A percentile compares a stretch with the other conserved stretches of the same genome.
phyloP scores from a whole-genome alignment of 2,113 vertebrate genomes.

The Bos indicus region DNA sequence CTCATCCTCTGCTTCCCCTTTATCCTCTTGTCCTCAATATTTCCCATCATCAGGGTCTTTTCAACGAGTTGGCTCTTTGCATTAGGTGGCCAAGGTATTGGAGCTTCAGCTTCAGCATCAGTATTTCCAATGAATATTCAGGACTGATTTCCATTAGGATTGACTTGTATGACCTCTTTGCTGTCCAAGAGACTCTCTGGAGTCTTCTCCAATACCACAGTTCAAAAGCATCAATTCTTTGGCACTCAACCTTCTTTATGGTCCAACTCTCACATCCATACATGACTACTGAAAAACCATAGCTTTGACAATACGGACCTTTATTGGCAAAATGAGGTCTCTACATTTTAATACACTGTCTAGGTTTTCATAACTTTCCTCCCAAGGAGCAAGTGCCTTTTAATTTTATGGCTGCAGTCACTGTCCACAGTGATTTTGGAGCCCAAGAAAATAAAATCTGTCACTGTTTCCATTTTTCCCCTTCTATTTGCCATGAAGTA shows the following conservation, averaged over 20 bases:
- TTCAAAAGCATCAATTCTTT: background rate
- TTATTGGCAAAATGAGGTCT: background rate
- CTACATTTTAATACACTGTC: background rate
- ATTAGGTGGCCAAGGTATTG: background rate
- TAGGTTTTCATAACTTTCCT: background rate
- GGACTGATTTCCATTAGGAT: background rate
- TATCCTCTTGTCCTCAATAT: background rate
- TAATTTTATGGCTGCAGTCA: background rate
- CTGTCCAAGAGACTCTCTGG: background rate
- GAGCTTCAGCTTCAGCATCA: background rate
- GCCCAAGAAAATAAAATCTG: background rate
- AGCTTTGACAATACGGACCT: background rate
- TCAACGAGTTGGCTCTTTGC: background rate
- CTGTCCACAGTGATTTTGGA: background rate
- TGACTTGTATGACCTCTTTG: background rate
- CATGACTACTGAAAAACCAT: background rate
- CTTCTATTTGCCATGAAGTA: background rate
- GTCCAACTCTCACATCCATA: background rate
- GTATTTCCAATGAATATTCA: background rate
- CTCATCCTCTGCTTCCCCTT: background rate
- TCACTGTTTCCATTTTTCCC: background rate
- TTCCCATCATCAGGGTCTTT: background rate
- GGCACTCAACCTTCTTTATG: background rate
- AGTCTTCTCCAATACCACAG: background rate
- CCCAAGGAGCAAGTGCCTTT: background rate